Base-by-base conservation (phyloP, 2,797 vertebrate genomes). In the Artibeus lituratus region DNA sequence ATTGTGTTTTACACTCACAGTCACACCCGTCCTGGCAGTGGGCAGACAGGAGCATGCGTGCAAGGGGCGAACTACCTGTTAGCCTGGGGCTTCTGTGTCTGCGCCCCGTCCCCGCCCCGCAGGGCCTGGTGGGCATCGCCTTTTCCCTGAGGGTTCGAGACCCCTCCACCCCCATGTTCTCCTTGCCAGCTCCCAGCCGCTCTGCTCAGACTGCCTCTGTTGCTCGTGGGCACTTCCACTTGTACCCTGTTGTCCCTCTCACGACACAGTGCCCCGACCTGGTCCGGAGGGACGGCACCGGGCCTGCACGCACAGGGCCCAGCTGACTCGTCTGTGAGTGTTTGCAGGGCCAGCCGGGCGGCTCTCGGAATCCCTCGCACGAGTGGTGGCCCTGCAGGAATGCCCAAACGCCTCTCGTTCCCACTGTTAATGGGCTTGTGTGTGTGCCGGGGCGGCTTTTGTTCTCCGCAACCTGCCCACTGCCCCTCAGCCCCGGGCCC, bases 1-100 rank as follows among this genome's bases (percentile, higher is more conserved):
- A 85, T 91, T 97, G 94, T 92, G 94, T 96, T 96, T 86, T 24
- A 5, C 21, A 44, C 80, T 91, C 72, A 73, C 91, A 91, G 0
- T 82, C 69, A 69, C 32, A 80, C 90, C 72, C 0, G 55, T 84
- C 89, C 95, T 90, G 85, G 89, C 44, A 51, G 26, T 32, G 73
- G 53, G 87, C 83, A 78, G 39, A 90, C 91, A 44, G 90, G 81
- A 86, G 78, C 53, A 21, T 11, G 55, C 35, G 57, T 89, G 44
- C 74, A 21, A 24, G 74, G 95, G 62, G 91, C 70, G 0, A 53
- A 53, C 76, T 95, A 62, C 96, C 96, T 92, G 94, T 87, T 29
- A 29, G 81, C 15, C 39, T 0, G 4, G 35, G 67, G 72, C 74
- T 12, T 3, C 21, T 81, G 26, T 9, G 22, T 57, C 49, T 83